Percentiles rank a stretch among this genome's conserved stretches.
These are phyloP conservation scores for Cranoglanis bouderius DNA, from an alignment of 2,113 vertebrate species.

Conservation along the genomic window DNA sequence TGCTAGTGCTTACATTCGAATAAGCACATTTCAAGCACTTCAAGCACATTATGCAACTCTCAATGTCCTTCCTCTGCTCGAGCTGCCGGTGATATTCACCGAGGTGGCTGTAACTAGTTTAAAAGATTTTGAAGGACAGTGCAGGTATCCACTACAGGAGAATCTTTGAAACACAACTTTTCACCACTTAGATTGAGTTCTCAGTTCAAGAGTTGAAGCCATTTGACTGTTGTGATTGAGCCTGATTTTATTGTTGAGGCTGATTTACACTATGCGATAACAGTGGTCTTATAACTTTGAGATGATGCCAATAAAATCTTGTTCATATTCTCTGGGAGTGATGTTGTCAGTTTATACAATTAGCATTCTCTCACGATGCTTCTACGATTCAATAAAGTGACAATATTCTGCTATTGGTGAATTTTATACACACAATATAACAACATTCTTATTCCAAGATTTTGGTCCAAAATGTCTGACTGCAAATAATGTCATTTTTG, in stretches of 20 bases:
- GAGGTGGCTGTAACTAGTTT: background rate
- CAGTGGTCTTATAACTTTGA: background rate
- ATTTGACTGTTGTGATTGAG: background rate
- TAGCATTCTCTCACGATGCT: background rate
- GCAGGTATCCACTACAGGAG: background rate
- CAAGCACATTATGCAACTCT: background rate
- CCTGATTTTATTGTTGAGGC: background rate
- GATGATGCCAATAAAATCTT: background rate
- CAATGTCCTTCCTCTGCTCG: background rate
- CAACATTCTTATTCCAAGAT: background rate
- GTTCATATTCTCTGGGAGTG: background rate
- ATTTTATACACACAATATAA: background rate
- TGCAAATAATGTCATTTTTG: background rate
- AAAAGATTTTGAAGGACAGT: slow-evolving; percentile 16
- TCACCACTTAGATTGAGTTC: background rate
- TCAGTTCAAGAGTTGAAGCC: background rate
- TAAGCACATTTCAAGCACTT: background rate
- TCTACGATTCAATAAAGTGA: background rate
- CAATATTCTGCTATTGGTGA: background rate
- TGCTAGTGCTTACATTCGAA: background rate
- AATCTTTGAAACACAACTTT: background rate
- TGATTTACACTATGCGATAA: background rate
- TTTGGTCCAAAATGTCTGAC: background rate
- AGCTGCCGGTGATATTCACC: background rate
- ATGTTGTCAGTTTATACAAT: background rate